Evolutionary conservation across 1,140 invertebrate genomes (phyloP).

Genomic region (Helicoverpa zea): DNA sequence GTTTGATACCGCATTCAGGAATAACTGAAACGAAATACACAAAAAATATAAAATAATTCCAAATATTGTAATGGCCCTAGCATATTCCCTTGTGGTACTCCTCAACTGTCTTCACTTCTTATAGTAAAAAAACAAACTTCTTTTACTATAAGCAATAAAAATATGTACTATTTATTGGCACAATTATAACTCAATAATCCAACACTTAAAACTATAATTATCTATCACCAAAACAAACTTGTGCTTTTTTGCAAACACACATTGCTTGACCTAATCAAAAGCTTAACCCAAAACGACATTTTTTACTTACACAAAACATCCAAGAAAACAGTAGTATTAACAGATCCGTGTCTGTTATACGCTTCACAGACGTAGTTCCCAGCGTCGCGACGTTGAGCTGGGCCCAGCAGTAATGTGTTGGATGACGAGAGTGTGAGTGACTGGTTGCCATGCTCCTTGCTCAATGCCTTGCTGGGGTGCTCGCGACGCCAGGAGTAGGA

Average conservation of each 20-base stretch:
- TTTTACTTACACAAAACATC: slow-evolving; percentile 93
- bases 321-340: slow-evolving; percentile 89
- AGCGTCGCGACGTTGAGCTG: slow-evolving; percentile 88
- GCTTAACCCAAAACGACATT: background rate
- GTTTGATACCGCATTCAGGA: slow-evolving; percentile 94
- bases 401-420: slow-evolving; percentile 70
- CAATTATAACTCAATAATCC: too few relatives aligned
- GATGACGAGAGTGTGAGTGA: slow-evolving; percentile 67
- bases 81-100: background rate
- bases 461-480: slow-evolving; percentile 74
- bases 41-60: too few relatives aligned
- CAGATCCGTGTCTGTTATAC: slow-evolving; percentile 91
- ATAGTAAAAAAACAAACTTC: too few relatives aligned
- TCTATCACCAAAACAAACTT: background rate
- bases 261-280: background rate
- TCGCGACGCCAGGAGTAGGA: slow-evolving; percentile 90
- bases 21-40: slow-evolving; percentile 88
- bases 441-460: slow-evolving; percentile 63
- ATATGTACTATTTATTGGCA: too few relatives aligned
- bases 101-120: background rate
- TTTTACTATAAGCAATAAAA: too few relatives aligned
- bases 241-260: background rate
- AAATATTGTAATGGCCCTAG: background rate
- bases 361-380: slow-evolving; percentile 93
- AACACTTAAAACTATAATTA: too few relatives aligned